Base-by-base conservation (phyloP, 1,140 invertebrate genomes). In the Copidosoma floridanum region DNA sequence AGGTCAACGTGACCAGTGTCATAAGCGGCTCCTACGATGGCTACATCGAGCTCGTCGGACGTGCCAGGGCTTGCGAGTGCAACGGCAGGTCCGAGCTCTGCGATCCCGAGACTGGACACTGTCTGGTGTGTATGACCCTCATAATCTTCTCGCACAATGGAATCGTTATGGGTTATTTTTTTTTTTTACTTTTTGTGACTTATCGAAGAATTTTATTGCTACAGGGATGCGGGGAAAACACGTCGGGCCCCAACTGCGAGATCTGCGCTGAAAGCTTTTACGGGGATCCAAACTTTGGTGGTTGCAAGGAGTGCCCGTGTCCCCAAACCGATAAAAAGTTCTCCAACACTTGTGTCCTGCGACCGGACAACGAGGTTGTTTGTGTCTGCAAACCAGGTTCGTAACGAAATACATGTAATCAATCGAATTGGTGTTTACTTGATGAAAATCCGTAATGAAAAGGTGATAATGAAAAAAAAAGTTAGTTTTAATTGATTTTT, bases 231-330 rank as follows among this genome's bases (percentile, higher is more conserved):
- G 73, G 82, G 3, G 83, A 88, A 12, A 90, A 95, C 69, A 95
- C 94, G 0, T 84, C 86, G 1, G 94, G 93, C 0, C 67, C 81
- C 2, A 77, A 86, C 50, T 95, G 93, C 73, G 87, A 93, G 16
- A 68, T 80, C 5, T 95, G 93, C 74, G 88, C 87, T 0, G 86
- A 88, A 57, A 95, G 95, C 11, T 92, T 86, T 79, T 95, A 91
- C 76, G 93, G 92, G 3, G 82, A 92, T 68, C 89, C 90, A 0
- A 81, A 84, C 35, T 70, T 80, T 6, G 81, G 78, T 7, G 83
- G 88, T 41, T 99, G 97, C 75, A 79, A 82, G 61, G 77, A 89
- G 0, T 99, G 97, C 78, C 93, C 90, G 0, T 99, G 97, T 67
- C 92, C 92, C 0, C 83, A 85, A 11, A 75, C 81, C 0, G 82